phyloP scores from a whole-genome alignment of 2,113 vertebrate genomes.

The Tylochromis polylepis region DNA sequence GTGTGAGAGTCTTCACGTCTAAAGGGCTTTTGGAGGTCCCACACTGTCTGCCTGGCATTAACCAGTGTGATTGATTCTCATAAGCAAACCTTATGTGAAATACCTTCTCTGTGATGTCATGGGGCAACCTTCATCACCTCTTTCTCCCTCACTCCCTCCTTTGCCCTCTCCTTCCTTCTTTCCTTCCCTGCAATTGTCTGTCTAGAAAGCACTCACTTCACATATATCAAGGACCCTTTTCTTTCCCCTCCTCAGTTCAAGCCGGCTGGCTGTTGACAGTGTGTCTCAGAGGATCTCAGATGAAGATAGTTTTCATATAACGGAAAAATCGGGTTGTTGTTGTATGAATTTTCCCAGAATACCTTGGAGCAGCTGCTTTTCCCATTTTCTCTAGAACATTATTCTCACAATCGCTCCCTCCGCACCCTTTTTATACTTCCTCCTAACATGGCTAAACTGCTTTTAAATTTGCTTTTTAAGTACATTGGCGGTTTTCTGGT shows the following conservation, averaged over 20 bases:
- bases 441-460: constrained; percentile 36
- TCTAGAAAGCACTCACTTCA: constrained; percentile 54
- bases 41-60: constrained; percentile 52
- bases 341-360: constrained; percentile 77
- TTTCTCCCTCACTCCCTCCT: not conserved
- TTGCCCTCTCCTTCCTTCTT: constrained; percentile 9
- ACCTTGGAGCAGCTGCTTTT: constrained; percentile 71
- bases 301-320: constrained; percentile 76
- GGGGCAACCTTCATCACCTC: constrained; percentile 46
- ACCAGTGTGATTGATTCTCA: constrained; percentile 58
- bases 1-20: constrained; percentile 57
- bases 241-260: constrained; percentile 67
- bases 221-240: constrained; percentile 64
- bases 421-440: constrained; percentile 6
- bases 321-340: constrained; percentile 70
- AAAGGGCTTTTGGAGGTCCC: constrained; percentile 39
- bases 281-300: constrained; percentile 73
- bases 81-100: constrained; percentile 40
- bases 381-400: constrained; percentile 58
- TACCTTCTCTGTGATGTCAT: constrained; percentile 64
- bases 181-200: constrained; percentile 39
- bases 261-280: constrained; percentile 74
- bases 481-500: not conserved
- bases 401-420: constrained; percentile 41
- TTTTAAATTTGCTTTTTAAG: constrained; percentile 25